Conservation (phyloP, 2,113 vertebrate species). For the Heloderma charlesbogerti region DNA sequence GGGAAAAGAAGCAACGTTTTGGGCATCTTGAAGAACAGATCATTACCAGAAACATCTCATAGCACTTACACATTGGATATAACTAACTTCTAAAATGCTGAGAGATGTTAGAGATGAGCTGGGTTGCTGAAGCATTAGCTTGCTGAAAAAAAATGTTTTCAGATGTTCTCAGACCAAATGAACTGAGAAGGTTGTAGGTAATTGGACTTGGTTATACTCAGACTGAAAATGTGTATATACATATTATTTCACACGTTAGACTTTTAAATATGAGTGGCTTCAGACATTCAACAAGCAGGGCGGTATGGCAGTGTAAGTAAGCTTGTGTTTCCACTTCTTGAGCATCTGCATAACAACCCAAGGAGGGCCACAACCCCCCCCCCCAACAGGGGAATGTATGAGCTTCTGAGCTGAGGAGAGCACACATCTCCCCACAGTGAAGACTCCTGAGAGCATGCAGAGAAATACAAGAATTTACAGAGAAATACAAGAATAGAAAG, state of each 20-base stretch:
- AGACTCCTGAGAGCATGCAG: not conserved
- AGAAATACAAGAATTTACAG: not conserved
- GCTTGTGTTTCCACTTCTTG: not conserved
- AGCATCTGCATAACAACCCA: not conserved
- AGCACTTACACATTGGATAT: not conserved
- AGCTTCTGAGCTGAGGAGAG: not conserved
- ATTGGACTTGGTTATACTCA: not conserved
- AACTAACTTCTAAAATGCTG: not conserved
- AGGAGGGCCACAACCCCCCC: not conserved
- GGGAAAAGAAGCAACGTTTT: not conserved
- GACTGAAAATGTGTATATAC: not conserved
- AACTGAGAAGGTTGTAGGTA: not conserved
- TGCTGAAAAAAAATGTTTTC: not conserved
- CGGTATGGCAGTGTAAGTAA: not conserved
- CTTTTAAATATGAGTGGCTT: not conserved
- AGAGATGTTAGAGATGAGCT: not conserved
- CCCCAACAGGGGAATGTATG: not conserved
- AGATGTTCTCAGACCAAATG: not conserved
- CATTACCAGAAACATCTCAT: not conserved
- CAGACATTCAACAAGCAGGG: not conserved
- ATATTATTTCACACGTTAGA: not conserved
- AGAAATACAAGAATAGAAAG: not conserved
- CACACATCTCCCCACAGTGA: not conserved
- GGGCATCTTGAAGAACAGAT: not conserved
- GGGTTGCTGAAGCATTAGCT: not conserved